Percentiles rank a stretch among this genome's conserved stretches.
Evolutionary conservation across 2,113 vertebrate species (phyloP).

Genomic region (Nicator chloris): DNA sequence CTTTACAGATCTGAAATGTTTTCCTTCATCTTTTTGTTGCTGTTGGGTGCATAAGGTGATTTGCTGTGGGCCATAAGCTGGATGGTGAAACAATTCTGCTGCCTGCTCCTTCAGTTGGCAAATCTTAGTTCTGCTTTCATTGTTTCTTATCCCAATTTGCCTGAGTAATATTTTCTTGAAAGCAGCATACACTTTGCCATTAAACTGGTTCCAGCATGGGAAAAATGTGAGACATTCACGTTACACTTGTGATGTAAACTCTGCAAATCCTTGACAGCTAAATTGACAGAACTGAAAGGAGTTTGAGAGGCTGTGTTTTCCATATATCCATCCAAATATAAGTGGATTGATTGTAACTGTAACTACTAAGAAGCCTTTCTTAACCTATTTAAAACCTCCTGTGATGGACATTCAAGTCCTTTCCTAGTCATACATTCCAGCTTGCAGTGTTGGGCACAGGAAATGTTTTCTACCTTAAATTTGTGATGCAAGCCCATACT

Average conservation of each 20-base stretch:
- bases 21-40: not conserved
- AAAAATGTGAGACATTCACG: not conserved
- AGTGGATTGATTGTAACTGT: not conserved
- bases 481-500: not conserved
- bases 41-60: not conserved
- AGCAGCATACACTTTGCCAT: not conserved
- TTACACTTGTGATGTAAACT: not conserved
- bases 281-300: not conserved
- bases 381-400: not conserved
- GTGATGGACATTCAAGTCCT: not conserved
- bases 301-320: conserved; percentile 9
- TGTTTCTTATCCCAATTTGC: not conserved
- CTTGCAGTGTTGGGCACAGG: not conserved
- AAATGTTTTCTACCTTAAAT: not conserved
- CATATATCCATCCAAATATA: not conserved
- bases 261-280: not conserved
- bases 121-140: not conserved
- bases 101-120: not conserved
- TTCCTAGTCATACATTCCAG: not conserved
- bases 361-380: not conserved
- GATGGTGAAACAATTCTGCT: not conserved
- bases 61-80: not conserved
- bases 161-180: not conserved
- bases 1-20: not conserved
- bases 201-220: not conserved